Conservation (phyloP, 2,113 vertebrate species). For the Syrrhaptes paradoxus region DNA sequence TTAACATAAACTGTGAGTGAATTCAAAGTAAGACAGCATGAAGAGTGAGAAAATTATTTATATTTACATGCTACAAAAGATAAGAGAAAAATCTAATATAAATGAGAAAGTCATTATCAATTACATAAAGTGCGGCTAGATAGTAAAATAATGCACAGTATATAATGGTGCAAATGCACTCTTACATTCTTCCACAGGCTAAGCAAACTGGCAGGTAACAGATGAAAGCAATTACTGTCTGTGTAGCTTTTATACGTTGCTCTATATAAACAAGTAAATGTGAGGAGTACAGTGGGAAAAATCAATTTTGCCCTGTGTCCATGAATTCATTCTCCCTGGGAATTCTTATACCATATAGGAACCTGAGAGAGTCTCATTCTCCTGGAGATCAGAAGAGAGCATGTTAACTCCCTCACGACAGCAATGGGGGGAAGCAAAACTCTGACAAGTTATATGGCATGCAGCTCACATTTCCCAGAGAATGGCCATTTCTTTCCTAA, state of each 20-base stretch:
- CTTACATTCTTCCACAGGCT: neutral
- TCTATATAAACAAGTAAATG: neutral
- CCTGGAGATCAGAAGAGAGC: neutral
- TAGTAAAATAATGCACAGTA: neutral
- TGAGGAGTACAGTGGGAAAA: neutral
- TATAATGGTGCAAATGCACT: neutral
- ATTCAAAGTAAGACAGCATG: constrained; percentile 8
- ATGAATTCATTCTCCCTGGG: neutral
- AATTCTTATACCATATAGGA: neutral
- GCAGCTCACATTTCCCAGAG: neutral
- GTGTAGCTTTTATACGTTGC: neutral
- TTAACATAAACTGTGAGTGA: neutral
- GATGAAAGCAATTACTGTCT: neutral
- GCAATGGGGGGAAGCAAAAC: neutral
- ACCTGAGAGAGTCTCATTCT: neutral
- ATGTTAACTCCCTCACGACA: accelerated
- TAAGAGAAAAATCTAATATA: neutral
- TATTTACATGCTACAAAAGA: neutral
- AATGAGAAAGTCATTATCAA: neutral
- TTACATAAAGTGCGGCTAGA: neutral
- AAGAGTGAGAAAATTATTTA: constrained; percentile 12
- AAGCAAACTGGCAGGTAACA: neutral
- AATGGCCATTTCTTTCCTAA: neutral
- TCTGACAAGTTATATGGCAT: accelerated
- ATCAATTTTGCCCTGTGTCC: neutral